Percentiles rank a stretch among this genome's conserved stretches.
Conservation (phyloP, 2,797 vertebrate species). For the Holocentrus rufus region DNA sequence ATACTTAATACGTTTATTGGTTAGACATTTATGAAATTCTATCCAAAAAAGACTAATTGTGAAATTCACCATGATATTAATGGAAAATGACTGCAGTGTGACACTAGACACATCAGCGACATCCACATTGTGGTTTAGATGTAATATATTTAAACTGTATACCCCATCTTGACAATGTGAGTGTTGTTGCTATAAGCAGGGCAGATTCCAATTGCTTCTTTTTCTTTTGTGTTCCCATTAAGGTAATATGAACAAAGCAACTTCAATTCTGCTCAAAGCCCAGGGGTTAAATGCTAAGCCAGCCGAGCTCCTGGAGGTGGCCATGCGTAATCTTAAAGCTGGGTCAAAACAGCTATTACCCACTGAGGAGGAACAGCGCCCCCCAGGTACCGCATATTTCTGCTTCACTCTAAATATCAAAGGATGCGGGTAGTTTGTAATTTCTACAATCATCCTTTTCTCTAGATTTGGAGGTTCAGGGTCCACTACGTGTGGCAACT, state of each 20-base stretch:
- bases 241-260: constrained; percentile 91
- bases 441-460: not conserved
- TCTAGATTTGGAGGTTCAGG: constrained; percentile 38
- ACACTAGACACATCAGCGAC: too few relatives aligned
- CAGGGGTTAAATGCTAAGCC: constrained; percentile 85
- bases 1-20: too few relatives aligned
- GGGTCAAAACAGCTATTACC: constrained; percentile 85
- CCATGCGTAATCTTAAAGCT: constrained; percentile 86
- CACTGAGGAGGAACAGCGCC: constrained; percentile 81
- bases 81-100: too few relatives aligned
- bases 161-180: not conserved
- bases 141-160: not conserved
- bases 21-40: too few relatives aligned
- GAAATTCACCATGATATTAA: too few relatives aligned
- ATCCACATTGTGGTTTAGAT: too few relatives aligned
- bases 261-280: constrained; percentile 92
- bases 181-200: too few relatives aligned
- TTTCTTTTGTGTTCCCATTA: constrained; percentile 18
- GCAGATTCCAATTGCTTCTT: not conserved
- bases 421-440: not conserved
- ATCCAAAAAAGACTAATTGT: too few relatives aligned
- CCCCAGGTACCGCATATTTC: constrained; percentile 75
- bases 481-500: constrained; percentile 10
- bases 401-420: not conserved
- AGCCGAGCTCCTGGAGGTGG: constrained; percentile 85